Base-by-base conservation (phyloP, 2,888 invertebrate species). In the Phrixothrix hirtus region DNA sequence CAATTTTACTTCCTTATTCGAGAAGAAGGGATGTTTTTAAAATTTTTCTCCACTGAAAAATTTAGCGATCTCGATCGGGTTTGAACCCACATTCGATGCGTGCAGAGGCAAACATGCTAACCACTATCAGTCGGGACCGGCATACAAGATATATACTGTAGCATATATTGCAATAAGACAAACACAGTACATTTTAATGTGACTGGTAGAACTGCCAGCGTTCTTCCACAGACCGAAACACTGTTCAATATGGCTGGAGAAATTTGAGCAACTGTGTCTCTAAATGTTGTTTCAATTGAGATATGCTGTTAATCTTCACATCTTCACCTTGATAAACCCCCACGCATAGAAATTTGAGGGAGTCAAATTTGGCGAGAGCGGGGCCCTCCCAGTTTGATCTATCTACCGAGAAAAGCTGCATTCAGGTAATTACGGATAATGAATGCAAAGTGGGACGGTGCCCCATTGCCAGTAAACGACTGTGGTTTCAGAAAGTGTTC, bases 161-260 rank as follows among this genome's bases (percentile, higher is more conserved):
- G n/a, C n/a, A n/a, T n/a, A n/a, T n/a, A n/a, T n/a, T n/a, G n/a
- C n/a, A n/a, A n/a, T n/a, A n/a, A n/a, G n/a, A n/a, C n/a, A n/a
- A n/a, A n/a, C n/a, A n/a, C n/a, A 32, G 51, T 27, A 27, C 27
- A 27, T 27, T 7, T 27, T 10, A n/a, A 27, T 27, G 27, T 27
- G 27, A 27, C 27, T 27, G 10, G 27, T 9, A 3, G n/a, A 9
- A 27, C 2, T 10, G n/a, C 9, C 27, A 27, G 4, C 27, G 27
- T 2, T 27, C 27, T 27, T 27, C 27, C 4, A 27, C 27, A 27
- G 27, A 27, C 5, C 27, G 27, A 27, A 27, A 27, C 9, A 27
- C 27, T 27, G 27, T 27, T 27, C 27, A 2, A 27, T 10, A 27
- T 27, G 10, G 27, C n/a, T 27, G 27, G 27, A 3, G 27, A 27